Evolutionary conservation across 2,797 vertebrate genomes (phyloP), one percentile per base, ranked within the genome.

Genomic region (Erethizon dorsatum): DNA sequence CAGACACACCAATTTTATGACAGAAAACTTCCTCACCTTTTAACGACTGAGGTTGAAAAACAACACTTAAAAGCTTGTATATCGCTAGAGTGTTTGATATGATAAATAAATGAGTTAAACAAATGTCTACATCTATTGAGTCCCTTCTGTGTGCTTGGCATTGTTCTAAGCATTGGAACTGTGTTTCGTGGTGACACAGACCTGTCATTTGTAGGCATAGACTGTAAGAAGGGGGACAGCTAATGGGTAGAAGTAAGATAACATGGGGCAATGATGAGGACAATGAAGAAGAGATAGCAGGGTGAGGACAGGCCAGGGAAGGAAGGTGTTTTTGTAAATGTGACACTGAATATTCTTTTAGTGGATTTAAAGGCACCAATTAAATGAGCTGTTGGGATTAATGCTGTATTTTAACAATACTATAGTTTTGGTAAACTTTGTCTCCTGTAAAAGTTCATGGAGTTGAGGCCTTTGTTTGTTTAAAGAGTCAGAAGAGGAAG

Each of bases 401-500:
- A 47, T 88, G 14, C 63, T 88, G 20, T 59, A 20, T 83, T 92
- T n/a, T 94, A 54, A 77, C 26, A 71, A 52, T 77, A 37, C 88
- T 47, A 33, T 57, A 69, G 17, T 95, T 86, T 59, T 83, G 52
- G 59, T n/a, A 92, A 79, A 52, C 69, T 89, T 57, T 33, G 45
- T 54, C 31, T 95, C 10, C 78, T 88, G 45, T 17, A 33, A 92
- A 54, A 6, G 3, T 63, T 87, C 47, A 50, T 12, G 1, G n/a
- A 94, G 41, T 83, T 79, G 95, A 87, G 41, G 24, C 26, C 65
- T 69, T n/a, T 56, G 22, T 69, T n/a, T 56, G 22, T 92, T 71
- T 41, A 31, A 85, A 69, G 20, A 45, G 41, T 45, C 65, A 54
- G 41, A 85, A 61, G 67, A 41, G 31, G 12, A 45, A 28, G 28